These are phyloP conservation scores for Andricus grossulariae DNA, from an alignment of 1,140 invertebrate species.

Conservation along the genomic window DNA sequence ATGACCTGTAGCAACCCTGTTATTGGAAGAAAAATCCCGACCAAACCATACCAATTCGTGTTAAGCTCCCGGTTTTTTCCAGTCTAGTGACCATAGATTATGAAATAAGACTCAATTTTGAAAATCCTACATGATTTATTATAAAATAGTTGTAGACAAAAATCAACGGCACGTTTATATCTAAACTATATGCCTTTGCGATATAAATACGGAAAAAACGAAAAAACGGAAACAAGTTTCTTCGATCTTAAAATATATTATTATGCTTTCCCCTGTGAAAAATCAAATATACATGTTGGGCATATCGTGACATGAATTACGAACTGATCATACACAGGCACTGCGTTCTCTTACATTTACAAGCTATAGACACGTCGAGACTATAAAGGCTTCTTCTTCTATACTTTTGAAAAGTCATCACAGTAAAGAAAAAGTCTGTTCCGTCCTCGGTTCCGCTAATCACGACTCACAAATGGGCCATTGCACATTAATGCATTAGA, in stretches of 20 bases:
- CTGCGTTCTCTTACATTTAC: constrained; percentile 3
- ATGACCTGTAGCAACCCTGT: too few relatives aligned
- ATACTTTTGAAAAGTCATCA: background rate
- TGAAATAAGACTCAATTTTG: background rate
- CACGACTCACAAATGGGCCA: background rate
- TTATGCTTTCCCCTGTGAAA: background rate
- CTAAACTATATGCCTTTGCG: constrained; percentile 6
- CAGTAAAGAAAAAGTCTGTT: background rate
- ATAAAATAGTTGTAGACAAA: constrained; percentile 24
- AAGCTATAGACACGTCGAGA: background rate
- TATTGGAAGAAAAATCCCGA: too few relatives aligned
- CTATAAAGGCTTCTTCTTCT: background rate
- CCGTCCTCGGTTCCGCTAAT: background rate
- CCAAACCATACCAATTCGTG: too few relatives aligned
- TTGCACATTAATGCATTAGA: background rate
- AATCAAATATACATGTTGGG: constrained; percentile 12
- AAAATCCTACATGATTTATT: constrained; percentile 17
- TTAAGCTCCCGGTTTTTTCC: too few relatives aligned
- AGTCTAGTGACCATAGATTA: background rate
- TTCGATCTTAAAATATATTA: constrained; percentile 18
- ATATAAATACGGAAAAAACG: background rate
- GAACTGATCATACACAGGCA: background rate
- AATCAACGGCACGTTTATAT: constrained; percentile 1
- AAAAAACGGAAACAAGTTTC: background rate
- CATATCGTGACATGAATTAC: background rate